phyloP scores from a whole-genome alignment of 2,797 vertebrate species.

The Schizopygopsis pylzovi region DNA sequence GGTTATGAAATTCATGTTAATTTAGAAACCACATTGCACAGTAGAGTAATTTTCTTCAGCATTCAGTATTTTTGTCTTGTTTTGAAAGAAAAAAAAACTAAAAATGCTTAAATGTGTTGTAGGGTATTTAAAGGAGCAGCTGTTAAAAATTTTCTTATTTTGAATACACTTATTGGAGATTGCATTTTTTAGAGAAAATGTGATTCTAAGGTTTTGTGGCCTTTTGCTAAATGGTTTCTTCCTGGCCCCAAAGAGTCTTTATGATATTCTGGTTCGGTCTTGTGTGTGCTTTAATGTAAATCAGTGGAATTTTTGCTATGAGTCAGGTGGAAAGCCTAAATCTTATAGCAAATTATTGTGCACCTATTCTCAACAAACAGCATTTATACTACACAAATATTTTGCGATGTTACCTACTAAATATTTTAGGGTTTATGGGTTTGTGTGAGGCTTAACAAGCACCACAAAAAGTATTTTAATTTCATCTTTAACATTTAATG shows the following conservation, averaged over 20 bases:
- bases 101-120: background rate
- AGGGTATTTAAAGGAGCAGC: background rate
- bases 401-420: background rate
- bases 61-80: background rate
- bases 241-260: background rate
- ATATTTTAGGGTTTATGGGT: background rate
- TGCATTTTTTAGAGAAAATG: background rate
- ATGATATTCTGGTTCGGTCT: background rate
- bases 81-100: background rate
- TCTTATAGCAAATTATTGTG: background rate
- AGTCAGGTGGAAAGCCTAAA: background rate
- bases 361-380: background rate
- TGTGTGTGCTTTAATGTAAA: background rate
- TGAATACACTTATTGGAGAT: background rate
- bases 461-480: background rate
- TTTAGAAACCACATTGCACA: background rate
- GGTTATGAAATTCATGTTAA: background rate
- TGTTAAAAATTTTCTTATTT: background rate
- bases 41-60: background rate
- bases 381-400: background rate
- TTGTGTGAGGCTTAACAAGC: background rate
- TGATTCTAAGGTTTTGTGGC: background rate
- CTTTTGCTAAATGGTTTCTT: constrained; percentile 1
- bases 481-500: background rate
- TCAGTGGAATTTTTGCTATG: background rate